phyloP scores from a whole-genome alignment of 2,797 vertebrate genomes.

The Xenopus petersii region DNA sequence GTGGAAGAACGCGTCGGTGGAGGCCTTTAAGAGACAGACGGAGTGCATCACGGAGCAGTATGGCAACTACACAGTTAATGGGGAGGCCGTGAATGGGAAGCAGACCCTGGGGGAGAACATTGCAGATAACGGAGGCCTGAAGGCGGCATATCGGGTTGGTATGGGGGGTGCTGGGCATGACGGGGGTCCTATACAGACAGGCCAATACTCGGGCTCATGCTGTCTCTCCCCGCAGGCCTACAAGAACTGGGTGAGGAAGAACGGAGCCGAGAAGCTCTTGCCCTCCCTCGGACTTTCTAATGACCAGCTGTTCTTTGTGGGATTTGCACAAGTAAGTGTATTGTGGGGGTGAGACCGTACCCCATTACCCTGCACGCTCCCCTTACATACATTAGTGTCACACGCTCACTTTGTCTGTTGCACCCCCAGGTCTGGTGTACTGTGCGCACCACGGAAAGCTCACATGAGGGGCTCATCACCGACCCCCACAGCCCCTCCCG shows the following conservation, averaged over 20 bases:
- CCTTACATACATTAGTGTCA: too few relatives aligned
- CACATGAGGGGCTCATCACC: conserved; percentile 90
- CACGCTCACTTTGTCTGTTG: too few relatives aligned
- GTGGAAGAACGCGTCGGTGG: conserved; percentile 95
- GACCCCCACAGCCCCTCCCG: conserved; percentile 94
- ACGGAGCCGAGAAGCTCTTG: conserved; percentile 81
- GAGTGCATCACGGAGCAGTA: conserved; percentile 95
- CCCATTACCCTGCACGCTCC: too few relatives aligned
- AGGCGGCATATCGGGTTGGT: conserved; percentile 88
- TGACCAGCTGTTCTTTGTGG: conserved; percentile 93
- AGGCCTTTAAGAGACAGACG: conserved; percentile 91
- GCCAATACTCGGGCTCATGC: not conserved
- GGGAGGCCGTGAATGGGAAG: conserved; percentile 85
- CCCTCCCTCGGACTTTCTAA: conserved; percentile 89
- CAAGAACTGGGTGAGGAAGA: conserved; percentile 86
- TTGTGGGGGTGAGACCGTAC: not conserved
- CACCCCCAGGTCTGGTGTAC: conserved; percentile 89
- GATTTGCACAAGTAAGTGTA: conserved; percentile 86
- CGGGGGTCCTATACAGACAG: too few relatives aligned
- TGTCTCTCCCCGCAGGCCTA: conserved; percentile 77
- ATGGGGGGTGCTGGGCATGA: too few relatives aligned
- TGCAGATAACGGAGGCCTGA: conserved; percentile 93
- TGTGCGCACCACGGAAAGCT: conserved; percentile 88
- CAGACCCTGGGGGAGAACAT: conserved; percentile 97
- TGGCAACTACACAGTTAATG: conserved; percentile 84